Conservation (phyloP, 1,140 invertebrate species). For the Brachionus sp. region DNA sequence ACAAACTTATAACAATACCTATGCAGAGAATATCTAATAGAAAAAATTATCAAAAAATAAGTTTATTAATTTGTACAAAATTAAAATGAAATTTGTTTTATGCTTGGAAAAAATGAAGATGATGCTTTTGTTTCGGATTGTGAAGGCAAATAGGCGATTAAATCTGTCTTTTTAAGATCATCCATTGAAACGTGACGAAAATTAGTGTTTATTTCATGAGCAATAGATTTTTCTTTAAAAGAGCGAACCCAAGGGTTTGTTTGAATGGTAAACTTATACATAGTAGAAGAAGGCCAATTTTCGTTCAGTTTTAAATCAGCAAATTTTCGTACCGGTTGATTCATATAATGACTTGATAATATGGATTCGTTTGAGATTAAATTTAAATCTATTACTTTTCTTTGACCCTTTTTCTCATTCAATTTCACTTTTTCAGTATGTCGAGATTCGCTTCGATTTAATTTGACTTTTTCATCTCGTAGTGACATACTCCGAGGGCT, state of each 20-base stretch:
- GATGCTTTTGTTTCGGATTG: background rate
- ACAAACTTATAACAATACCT: background rate
- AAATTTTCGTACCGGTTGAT: background rate
- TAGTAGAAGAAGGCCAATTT: conserved; percentile 26
- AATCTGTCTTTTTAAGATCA: background rate
- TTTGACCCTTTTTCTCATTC: background rate
- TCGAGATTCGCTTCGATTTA: background rate
- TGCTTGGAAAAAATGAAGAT: background rate
- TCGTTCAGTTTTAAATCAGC: conserved; percentile 19
- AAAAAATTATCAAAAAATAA: background rate
- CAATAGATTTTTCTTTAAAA: conserved; percentile 34
- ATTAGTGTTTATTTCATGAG: conserved; percentile 12
- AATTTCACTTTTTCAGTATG: background rate
- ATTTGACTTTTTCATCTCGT: background rate
- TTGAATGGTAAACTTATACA: conserved; percentile 41
- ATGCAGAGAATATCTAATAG: background rate
- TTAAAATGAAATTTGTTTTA: background rate
- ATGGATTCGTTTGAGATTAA: background rate
- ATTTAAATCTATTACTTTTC: conserved; percentile 29
- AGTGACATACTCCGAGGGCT: background rate
- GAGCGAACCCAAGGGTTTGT: conserved; percentile 25
- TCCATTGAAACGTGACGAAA: background rate
- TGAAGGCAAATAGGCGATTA: background rate
- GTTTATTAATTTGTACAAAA: background rate
- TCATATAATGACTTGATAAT: conserved; percentile 26